phyloP scores from a whole-genome alignment of 2,888 invertebrate genomes.

The Metalampra italica region DNA sequence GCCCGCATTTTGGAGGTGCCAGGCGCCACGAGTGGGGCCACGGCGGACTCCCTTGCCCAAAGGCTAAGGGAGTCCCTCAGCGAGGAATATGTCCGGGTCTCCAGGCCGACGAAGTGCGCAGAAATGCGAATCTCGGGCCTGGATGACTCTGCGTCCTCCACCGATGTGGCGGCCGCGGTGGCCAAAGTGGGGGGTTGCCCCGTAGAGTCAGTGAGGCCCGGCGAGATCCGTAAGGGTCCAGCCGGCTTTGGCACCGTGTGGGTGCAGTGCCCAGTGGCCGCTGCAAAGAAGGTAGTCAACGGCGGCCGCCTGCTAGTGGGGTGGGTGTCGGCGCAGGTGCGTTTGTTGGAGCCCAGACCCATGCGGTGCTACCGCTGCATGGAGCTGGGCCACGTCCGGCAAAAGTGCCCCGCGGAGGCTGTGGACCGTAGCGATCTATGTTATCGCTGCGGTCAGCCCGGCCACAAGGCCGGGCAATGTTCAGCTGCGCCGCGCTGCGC shows the following conservation, averaged over 20 bases:
- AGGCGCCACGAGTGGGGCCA: constrained; percentile 1
- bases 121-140: constrained; percentile 3
- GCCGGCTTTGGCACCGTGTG: no score
- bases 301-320: background rate
- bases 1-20: constrained; percentile 13
- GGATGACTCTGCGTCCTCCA: constrained; percentile 5
- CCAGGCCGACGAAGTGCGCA: constrained; percentile 8
- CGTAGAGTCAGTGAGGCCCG: no score
- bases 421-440: no score
- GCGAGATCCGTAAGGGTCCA: no score
- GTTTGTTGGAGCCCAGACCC: background rate
- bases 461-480: no score
- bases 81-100: constrained; percentile 1
- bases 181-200: no score
- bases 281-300: background rate
- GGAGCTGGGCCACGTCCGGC: background rate
- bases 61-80: constrained; percentile 6
- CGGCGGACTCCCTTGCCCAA: constrained; percentile 11
- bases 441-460: no score
- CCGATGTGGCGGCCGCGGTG: background rate
- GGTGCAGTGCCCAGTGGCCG: background rate
- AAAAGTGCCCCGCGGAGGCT: no score
- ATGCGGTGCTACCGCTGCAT: constrained; percentile 9
- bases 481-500: no score
- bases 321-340: background rate